Evolutionary conservation across 2,797 vertebrate species (phyloP).

Genomic region (Gastrophryne carolinensis): DNA sequence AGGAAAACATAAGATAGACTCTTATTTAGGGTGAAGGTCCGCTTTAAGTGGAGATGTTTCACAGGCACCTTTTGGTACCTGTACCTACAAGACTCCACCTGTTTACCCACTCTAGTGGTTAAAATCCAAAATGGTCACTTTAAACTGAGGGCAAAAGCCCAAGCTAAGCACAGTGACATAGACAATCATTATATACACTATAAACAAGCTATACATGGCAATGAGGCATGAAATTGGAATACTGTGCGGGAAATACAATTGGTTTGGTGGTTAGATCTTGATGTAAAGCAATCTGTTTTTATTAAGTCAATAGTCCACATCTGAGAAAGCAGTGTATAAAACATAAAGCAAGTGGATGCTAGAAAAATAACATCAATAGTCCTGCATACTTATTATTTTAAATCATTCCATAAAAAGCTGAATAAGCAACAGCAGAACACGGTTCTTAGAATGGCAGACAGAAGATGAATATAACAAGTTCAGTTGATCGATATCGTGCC

Average conservation of each 20-base stretch:
- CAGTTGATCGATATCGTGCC: slow-evolving; percentile 2
- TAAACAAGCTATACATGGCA: neutral
- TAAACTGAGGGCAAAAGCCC: neutral
- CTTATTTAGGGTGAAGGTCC: too few species aligned
- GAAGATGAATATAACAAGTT: slow-evolving; percentile 10
- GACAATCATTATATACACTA: neutral
- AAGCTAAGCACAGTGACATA: neutral
- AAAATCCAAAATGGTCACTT: neutral
- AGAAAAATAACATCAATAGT: neutral
- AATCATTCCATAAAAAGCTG: neutral
- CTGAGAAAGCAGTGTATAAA: neutral
- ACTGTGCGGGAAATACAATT: neutral
- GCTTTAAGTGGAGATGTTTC: too few species aligned
- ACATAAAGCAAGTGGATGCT: neutral
- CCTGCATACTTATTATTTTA: slow-evolving; percentile 3
- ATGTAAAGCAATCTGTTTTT: neutral
- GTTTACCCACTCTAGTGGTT: too few species aligned
- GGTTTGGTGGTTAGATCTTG: neutral
- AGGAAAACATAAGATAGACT: too few species aligned
- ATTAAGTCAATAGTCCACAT: slow-evolving; percentile 5
- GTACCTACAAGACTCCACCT: too few species aligned
- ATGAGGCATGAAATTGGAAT: neutral
- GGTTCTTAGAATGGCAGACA: slow-evolving; percentile 5
- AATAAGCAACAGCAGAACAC: neutral
- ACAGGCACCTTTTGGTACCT: too few species aligned